Base-by-base conservation (phyloP, 2,113 vertebrate genomes). In the Festucalex cinctus region DNA sequence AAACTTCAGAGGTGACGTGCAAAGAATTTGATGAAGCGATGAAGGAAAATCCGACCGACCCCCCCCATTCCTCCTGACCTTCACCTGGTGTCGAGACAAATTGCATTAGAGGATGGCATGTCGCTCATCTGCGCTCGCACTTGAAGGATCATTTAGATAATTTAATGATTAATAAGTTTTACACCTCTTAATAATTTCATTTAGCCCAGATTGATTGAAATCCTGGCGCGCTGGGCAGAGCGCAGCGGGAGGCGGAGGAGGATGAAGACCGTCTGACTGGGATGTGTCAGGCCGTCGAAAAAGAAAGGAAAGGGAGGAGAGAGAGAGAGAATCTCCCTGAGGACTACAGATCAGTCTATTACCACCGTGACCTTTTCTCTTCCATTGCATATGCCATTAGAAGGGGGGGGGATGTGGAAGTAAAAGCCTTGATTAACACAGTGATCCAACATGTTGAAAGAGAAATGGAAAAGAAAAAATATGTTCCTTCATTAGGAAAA, bases 101-200 rank as follows among this genome's bases (percentile, higher is more conserved):
- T 94, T 96, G 92, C 93, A 95, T 97, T 95, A 96, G 91, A 94
- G 92, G 92, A 94, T 95, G 94, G 92, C 94, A 95, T 90, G 94
- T 91, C 93, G 95, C 96, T 96, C 94, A 95, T 97, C 94, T 95
- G 91, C 77, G 84, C 88, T 90, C 43, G 92, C 93, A 95, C 93
- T 95, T 93, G 92, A 91, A 95, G 94, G 94, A 96, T 96, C 95
- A 95, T 96, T 98, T 95, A 95, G 93, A 94, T 96, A 96, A 98
- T 98, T 96, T 95, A 95, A 96, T 96, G 95, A 97, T 96, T 97
- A 96, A 97, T 96, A 97, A 94, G 94, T 96, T 96, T 95, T 96
- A 95, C 96, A 96, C 94, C 93, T 94, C 95, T 94, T 96, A 96
- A 96, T 97, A 95, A 97, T 98, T 98, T 95, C 93, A 96, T 96